Evolutionary conservation across 2,797 vertebrate genomes (phyloP).

Genomic region (Sarcoramphus papa): DNA sequence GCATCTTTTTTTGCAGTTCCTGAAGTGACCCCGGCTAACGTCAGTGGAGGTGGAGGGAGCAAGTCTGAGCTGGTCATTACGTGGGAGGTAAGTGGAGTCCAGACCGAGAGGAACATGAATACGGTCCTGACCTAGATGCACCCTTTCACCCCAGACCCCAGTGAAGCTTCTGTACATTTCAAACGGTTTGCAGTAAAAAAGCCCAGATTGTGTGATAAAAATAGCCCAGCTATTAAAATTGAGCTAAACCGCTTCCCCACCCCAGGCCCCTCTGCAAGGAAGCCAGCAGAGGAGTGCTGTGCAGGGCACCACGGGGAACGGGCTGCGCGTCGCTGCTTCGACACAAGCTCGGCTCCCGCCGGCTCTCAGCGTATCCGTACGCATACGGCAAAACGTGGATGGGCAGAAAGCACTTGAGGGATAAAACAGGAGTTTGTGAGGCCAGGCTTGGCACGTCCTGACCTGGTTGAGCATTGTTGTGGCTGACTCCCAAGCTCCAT

Average conservation of each 20-base stretch:
- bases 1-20: conserved; percentile 79
- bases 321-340: background rate
- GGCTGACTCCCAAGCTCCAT: background rate
- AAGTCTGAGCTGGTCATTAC: conserved; percentile 98
- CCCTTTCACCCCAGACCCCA: background rate
- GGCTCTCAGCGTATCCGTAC: background rate
- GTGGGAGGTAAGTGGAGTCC: conserved; percentile 86
- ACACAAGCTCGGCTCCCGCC: background rate
- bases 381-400: rapidly evolving
- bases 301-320: too few species aligned
- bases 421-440: background rate
- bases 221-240: background rate
- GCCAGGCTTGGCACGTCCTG: background rate
- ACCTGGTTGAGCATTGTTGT: background rate
- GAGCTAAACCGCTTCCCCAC: background rate
- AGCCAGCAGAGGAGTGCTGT: background rate
- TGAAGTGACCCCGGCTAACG: conserved; percentile 92
- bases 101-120: background rate
- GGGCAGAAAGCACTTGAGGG: background rate
- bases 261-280: background rate
- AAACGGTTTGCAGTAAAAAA: background rate
- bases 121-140: background rate
- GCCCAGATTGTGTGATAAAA: background rate
- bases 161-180: background rate
- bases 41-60: conserved; percentile 95